Evolutionary conservation across 1,140 invertebrate genomes (phyloP).

Genomic region (Meloidogyne hapla): DNA sequence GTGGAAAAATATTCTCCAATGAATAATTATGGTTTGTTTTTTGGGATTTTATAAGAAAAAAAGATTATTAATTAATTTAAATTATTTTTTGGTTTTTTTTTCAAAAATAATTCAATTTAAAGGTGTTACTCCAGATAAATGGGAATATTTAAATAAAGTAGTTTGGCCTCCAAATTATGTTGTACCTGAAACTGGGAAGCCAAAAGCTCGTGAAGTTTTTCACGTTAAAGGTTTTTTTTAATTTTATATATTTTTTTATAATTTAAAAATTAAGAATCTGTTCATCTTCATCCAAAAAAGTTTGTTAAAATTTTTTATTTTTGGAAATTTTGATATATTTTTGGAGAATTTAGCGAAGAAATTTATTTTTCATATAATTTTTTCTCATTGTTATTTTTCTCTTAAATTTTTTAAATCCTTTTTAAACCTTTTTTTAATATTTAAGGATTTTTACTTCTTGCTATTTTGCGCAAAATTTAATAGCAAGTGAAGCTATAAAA

Average conservation of each 20-base stretch:
- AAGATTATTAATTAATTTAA: no score
- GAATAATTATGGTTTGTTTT: slow-evolving; percentile 38
- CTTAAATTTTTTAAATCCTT: no score
- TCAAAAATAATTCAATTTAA: no score
- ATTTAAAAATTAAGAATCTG: slow-evolving; percentile 35
- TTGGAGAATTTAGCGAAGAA: no score
- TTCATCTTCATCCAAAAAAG: slow-evolving; percentile 56
- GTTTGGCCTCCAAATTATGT: slow-evolving; percentile 61
- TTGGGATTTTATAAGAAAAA: neutral
- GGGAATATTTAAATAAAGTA: slow-evolving; percentile 64
- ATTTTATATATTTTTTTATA: neutral
- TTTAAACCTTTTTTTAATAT: no score
- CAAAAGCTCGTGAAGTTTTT: slow-evolving; percentile 59
- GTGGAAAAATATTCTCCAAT: slow-evolving; percentile 46
- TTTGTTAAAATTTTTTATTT: neutral
- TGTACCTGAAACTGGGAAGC: slow-evolving; percentile 61
- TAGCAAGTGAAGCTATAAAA: slow-evolving; percentile 57
- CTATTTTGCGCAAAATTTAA: slow-evolving; percentile 58
- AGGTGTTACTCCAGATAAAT: slow-evolving; percentile 59
- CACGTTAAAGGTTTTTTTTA: slow-evolving; percentile 50
- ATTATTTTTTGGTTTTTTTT: no score
- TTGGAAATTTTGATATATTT: no score
- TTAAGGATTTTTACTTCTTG: slow-evolving; percentile 15
- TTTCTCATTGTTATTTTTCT: no score
- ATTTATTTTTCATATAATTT: no score